phyloP scores from a whole-genome alignment of 2,113 vertebrate species.

The Eretmochelys imbricata region DNA sequence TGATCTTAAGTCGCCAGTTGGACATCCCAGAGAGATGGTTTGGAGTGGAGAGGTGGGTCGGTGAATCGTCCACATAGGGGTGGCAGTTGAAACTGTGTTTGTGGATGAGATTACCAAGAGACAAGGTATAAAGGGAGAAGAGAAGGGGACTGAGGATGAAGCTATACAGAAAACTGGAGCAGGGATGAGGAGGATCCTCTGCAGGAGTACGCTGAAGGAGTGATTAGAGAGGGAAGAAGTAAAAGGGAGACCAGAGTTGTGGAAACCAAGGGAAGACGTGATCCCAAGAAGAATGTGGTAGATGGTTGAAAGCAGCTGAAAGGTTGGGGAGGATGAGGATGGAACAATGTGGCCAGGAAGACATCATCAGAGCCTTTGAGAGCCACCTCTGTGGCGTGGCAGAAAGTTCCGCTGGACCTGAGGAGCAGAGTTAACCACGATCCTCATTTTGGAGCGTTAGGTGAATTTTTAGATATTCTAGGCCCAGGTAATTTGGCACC shows the following conservation, averaged over 20 bases:
- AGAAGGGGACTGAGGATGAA: neutral
- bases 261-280: neutral
- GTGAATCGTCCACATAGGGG: too few species aligned
- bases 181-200: neutral
- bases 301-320: neutral
- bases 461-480: neutral
- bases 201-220: neutral
- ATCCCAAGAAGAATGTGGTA: neutral
- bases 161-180: neutral
- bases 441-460: neutral
- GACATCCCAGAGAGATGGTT: too few species aligned
- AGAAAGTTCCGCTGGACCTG: too few species aligned
- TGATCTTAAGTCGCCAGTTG: too few species aligned
- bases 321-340: neutral
- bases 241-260: neutral
- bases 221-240: neutral
- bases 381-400: neutral
- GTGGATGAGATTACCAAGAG: too few species aligned
- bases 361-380: neutral
- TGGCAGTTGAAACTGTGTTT: too few species aligned
- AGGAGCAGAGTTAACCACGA: too few species aligned
- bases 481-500: too few species aligned
- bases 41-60: too few species aligned
- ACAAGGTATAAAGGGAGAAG: neutral
- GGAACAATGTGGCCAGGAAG: neutral